Percentiles rank a stretch among this genome's conserved stretches.
phyloP scores from a whole-genome alignment of 2,797 vertebrate genomes.

The Acanthis flammea region DNA sequence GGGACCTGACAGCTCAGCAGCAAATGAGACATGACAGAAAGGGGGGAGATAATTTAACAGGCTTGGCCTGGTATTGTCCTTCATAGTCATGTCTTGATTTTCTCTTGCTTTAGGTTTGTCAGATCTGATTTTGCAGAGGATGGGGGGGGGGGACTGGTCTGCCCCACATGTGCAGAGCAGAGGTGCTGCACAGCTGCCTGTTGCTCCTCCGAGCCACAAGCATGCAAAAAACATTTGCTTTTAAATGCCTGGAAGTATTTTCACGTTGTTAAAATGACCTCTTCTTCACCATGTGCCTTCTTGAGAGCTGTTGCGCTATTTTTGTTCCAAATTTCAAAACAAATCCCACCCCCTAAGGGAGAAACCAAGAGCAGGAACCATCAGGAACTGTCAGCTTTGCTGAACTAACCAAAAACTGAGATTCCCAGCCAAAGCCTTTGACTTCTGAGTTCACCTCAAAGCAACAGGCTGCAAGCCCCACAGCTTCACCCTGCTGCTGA shows the following conservation, averaged over 20 bases:
- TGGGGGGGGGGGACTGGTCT: neutral
- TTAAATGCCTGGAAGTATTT: neutral
- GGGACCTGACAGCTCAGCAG: conserved; percentile 7
- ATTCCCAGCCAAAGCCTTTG: neutral
- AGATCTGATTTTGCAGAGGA: conserved; percentile 49
- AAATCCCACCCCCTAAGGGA: neutral
- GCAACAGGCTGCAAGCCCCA: neutral
- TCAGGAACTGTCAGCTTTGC: neutral
- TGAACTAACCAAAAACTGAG: neutral
- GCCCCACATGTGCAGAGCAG: accelerated
- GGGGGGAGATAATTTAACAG: conserved; percentile 51
- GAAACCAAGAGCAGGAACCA: neutral
- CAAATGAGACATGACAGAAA: conserved; percentile 58
- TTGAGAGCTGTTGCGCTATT: neutral
- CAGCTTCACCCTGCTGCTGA: neutral
- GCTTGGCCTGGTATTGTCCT: conserved; percentile 59
- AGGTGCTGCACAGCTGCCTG: neutral
- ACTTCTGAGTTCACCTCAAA: neutral
- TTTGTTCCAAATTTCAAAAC: neutral
- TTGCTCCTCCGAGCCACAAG: conserved; percentile 9
- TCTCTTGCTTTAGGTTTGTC: conserved; percentile 57
- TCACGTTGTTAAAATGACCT: neutral
- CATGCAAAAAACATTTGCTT: neutral
- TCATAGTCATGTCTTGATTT: conserved; percentile 52
- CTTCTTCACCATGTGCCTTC: neutral